Base-by-base conservation (phyloP, 1,140 invertebrate species). In the Drosophila suzukii region DNA sequence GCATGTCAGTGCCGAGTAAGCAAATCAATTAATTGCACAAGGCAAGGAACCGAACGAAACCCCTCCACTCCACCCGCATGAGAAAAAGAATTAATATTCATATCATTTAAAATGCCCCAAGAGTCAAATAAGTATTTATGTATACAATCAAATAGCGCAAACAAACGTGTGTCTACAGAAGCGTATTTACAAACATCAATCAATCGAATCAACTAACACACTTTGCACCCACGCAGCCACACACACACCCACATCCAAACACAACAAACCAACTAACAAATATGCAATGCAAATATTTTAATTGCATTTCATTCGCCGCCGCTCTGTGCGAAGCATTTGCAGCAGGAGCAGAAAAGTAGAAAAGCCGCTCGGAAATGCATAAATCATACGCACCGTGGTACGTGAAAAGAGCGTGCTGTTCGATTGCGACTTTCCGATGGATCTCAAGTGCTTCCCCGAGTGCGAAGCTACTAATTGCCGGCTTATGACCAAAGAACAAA, bases 231-330 rank as follows among this genome's bases (percentile, higher is more conserved):
- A 20, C 20, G n/a, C n/a, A n/a, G n/a, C n/a, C n/a, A 20, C 20
- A 20, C 5, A 13, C 20, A 62, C 17, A 81, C 53, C 17, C 49
- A 62, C 43, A 46, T 43, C 27, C 50, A 67, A 46, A 59, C 43
- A 53, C 49, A 51, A 6, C 15, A 50, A 61, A 50, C 56, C 74
- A 56, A 60, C 75, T 39, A 62, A 71, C 81, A 80, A 80, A 77
- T 68, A 63, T 68, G 63, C 66, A 88, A 76, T 72, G 83, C 84
- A 89, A 86, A 86, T 71, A 89, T 70, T 86, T 83, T 86, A 83
- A 86, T 86, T 88, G 79, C 83, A 83, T 83, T 88, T 79, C 62
- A 82, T 79, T 85, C 72, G 78, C 47, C 51, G 60, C 65, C 74
- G 63, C 56, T 75, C 56, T 58, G 55, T 60, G 53, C 72, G 44